Conservation (phyloP, 2,797 vertebrate genomes). For the Bucorvus abyssinicus region DNA sequence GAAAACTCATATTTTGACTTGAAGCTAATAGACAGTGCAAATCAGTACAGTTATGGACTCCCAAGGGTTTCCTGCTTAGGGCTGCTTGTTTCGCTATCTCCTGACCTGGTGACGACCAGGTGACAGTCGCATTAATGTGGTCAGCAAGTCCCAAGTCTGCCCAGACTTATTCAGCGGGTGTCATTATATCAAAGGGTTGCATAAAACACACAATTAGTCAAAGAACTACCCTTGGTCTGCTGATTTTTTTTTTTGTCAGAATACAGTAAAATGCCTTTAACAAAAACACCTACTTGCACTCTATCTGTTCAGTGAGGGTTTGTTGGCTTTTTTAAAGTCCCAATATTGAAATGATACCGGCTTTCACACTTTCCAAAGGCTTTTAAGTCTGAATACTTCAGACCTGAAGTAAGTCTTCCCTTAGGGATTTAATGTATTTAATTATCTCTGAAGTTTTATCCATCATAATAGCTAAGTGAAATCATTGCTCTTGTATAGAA, state of each 20-base stretch:
- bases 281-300: neutral
- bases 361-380: conserved; percentile 49
- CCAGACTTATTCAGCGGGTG: neutral
- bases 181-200: neutral
- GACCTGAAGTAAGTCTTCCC: conserved; percentile 59
- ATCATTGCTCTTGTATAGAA: conserved; percentile 54
- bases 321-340: neutral
- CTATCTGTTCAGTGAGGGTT: neutral
- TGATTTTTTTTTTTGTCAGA: neutral
- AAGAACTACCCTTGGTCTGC: neutral
- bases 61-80: neutral
- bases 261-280: neutral
- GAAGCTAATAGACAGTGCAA: neutral
- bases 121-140: neutral
- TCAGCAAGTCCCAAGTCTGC: neutral
- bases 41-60: neutral
- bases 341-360: neutral
- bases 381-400: conserved; percentile 67
- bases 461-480: conserved; percentile 68
- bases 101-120: neutral
- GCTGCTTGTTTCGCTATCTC: neutral
- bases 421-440: conserved; percentile 66
- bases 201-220: neutral
- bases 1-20: neutral
- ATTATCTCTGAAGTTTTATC: conserved; percentile 72